Evolutionary conservation across 2,888 invertebrate genomes (phyloP).

Genomic region (Trichogramma evanescens): DNA sequence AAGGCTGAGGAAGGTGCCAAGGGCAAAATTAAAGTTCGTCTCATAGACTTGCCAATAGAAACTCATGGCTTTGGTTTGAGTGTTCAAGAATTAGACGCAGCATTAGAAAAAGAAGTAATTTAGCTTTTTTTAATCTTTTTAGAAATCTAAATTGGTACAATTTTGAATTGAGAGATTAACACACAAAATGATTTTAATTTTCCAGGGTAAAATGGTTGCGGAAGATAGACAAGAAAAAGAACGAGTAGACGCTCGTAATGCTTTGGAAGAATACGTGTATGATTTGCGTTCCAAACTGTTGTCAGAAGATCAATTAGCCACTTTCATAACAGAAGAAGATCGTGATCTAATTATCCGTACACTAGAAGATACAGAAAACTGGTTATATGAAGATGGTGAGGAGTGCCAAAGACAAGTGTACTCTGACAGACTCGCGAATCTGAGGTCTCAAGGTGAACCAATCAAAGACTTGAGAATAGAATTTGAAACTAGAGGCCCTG

Average conservation of each 20-base stretch:
- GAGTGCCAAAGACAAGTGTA: conserved; percentile 76
- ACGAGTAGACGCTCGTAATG: conserved; percentile 90
- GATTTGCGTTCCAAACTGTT: conserved; percentile 85
- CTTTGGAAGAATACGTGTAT: conserved; percentile 97
- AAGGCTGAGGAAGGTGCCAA: conserved; percentile 57
- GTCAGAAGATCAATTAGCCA: conserved; percentile 66
- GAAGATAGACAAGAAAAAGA: conserved; percentile 91
- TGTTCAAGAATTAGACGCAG: conserved; percentile 64
- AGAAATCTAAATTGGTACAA: no score
- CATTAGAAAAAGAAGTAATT: conserved; percentile 72
- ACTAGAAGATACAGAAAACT: conserved; percentile 83
- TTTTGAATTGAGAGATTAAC: background rate
- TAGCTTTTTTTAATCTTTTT: background rate
- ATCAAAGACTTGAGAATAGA: conserved; percentile 78
- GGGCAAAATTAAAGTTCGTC: conserved; percentile 74
- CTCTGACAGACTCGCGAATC: conserved; percentile 33
- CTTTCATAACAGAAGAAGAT: conserved; percentile 68
- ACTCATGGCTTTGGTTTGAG: conserved; percentile 66
- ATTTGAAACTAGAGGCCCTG: conserved; percentile 69
- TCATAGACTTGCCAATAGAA: conserved; percentile 78
- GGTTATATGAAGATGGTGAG: conserved; percentile 97
- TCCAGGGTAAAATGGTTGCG: conserved; percentile 68
- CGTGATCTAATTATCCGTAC: conserved; percentile 57
- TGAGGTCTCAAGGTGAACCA: conserved; percentile 72
- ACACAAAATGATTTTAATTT: background rate